These are phyloP conservation scores for Lamprotornis superbus DNA, from an alignment of 2,113 vertebrate species.

Conservation along the genomic window DNA sequence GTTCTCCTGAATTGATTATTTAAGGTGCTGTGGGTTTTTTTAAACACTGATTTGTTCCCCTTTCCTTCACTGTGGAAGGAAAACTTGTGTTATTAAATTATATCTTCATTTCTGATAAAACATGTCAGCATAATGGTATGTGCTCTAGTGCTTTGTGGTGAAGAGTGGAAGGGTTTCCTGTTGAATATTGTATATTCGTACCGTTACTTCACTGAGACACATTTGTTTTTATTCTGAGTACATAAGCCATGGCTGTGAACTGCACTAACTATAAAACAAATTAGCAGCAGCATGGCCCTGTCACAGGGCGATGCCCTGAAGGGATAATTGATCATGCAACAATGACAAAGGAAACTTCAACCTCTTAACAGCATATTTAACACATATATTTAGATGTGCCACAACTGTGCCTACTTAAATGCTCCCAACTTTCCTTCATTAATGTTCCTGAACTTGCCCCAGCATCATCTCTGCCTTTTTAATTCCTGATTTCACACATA, in stretches of 20 bases:
- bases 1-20: neutral
- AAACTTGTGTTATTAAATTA: slow-evolving; percentile 6
- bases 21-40: neutral
- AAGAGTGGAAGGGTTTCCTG: neutral
- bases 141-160: neutral
- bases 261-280: slow-evolving; percentile 36
- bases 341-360: slow-evolving; percentile 13
- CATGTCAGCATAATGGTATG: neutral
- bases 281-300: neutral
- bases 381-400: neutral
- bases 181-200: neutral
- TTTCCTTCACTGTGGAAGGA: neutral
- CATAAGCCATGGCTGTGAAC: neutral
- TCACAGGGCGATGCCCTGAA: neutral
- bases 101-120: slow-evolving; percentile 5
- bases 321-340: slow-evolving; percentile 21
- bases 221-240: neutral
- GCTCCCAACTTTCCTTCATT: neutral
- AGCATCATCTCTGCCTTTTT: neutral
- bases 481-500: neutral
- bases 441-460: neutral
- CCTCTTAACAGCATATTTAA: neutral
- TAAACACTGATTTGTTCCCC: neutral
- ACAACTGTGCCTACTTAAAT: neutral
- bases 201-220: neutral